Percentiles rank a stretch among this genome's conserved stretches.
Evolutionary conservation across 2,888 invertebrate species (phyloP).

Genomic region (Cordilura impudica): DNA sequence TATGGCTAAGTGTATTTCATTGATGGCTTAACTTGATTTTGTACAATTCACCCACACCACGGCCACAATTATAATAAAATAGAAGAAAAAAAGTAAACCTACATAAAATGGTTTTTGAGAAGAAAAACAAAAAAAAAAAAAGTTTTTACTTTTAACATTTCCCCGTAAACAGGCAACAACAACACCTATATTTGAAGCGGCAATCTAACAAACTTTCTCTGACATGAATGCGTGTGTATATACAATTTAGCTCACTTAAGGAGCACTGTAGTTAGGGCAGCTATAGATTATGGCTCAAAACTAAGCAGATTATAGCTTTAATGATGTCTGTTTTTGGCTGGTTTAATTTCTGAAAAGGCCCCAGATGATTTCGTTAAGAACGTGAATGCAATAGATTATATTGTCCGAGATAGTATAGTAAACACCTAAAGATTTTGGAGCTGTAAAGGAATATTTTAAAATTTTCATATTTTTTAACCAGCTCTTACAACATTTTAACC

Average conservation of each 20-base stretch:
- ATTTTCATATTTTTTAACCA: too few species aligned
- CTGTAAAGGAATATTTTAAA: too few species aligned
- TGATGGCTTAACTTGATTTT: constrained; percentile 61
- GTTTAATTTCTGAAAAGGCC: too few species aligned
- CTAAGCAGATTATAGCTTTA: too few species aligned
- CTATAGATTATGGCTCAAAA: too few species aligned
- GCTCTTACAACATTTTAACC: too few species aligned
- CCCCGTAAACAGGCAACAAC: constrained; percentile 7
- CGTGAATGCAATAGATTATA: too few species aligned
- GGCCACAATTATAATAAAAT: constrained; percentile 13
- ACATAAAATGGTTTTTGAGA: background rate
- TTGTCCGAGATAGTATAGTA: too few species aligned
- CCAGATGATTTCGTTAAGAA: too few species aligned
- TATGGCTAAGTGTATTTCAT: constrained; percentile 29
- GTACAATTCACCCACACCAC: constrained; percentile 45
- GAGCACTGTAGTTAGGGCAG: background rate
- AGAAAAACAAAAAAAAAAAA: background rate
- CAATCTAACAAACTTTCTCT: constrained; percentile 24
- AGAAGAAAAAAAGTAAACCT: constrained; percentile 15
- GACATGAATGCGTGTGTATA: constrained; percentile 61
- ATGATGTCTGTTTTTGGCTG: too few species aligned
- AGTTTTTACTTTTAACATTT: constrained; percentile 8
- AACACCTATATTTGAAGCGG: constrained; percentile 29
- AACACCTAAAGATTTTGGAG: too few species aligned
- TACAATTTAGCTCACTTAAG: background rate